Conservation (phyloP, 2,113 vertebrate genomes). For the Sylvia atricapilla region DNA sequence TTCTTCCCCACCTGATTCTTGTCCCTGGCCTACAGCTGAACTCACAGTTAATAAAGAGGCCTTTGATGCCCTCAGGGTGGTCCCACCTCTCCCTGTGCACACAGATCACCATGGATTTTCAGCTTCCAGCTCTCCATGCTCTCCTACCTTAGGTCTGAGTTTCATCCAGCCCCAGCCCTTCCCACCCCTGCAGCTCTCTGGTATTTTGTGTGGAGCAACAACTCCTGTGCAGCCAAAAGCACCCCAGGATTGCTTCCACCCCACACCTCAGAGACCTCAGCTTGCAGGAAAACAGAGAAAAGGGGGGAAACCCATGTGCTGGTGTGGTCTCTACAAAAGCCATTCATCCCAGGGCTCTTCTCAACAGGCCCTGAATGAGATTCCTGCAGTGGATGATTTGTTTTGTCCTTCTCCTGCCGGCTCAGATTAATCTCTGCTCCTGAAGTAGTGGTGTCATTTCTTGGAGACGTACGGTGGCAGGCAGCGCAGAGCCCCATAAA, state of each 20-base stretch:
- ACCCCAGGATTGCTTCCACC: fast-evolving
- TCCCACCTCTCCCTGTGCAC: background rate
- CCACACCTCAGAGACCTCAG: background rate
- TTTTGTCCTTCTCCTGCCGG: slow-evolving; percentile 61
- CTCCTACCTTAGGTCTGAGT: background rate
- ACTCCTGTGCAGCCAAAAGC: fast-evolving
- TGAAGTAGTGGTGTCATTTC: slow-evolving; percentile 60
- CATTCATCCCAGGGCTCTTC: slow-evolving; percentile 14
- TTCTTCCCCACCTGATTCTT: background rate
- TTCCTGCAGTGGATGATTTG: slow-evolving; percentile 60
- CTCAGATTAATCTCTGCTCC: slow-evolving; percentile 65
- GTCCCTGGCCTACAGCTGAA: background rate
- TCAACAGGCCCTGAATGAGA: slow-evolving; percentile 34
- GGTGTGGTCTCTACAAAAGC: background rate
- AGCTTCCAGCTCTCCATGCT: background rate
- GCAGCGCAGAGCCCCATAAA: slow-evolving; percentile 40
- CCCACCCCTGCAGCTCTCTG: background rate
- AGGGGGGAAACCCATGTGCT: background rate
- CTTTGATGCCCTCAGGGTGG: background rate
- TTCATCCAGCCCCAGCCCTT: background rate
- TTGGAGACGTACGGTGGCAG: slow-evolving; percentile 8
- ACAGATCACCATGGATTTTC: fast-evolving
- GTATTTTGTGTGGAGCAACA: fast-evolving
- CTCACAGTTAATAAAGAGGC: background rate
- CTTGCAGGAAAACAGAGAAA: background rate